phyloP scores from a whole-genome alignment of 1,140 invertebrate genomes.

The Diabrotica undecimpunctata region DNA sequence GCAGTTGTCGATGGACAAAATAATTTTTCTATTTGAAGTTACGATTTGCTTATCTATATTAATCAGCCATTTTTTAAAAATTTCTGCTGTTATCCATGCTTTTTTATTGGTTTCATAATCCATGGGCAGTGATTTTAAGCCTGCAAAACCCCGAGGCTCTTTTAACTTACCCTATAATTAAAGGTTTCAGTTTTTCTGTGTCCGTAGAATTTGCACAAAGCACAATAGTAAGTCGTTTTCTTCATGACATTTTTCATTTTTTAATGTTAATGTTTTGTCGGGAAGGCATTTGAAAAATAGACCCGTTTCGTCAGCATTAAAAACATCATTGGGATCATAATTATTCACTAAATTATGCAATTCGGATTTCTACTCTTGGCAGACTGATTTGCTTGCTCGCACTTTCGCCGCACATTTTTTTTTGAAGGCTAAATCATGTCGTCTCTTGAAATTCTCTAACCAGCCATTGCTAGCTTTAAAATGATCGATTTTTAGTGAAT shows the following conservation, averaged over 20 bases:
- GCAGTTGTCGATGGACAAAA: neutral
- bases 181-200: slow-evolving; percentile 39
- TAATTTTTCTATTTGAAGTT: neutral
- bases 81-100: neutral
- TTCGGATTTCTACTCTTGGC: slow-evolving; percentile 7
- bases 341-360: slow-evolving; percentile 8
- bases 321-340: slow-evolving; percentile 36
- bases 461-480: no score
- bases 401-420: neutral
- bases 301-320: slow-evolving; percentile 51
- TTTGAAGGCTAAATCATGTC: neutral
- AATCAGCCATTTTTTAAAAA: no score
- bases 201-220: slow-evolving; percentile 17
- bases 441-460: neutral
- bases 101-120: no score
- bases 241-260: slow-evolving; percentile 37
- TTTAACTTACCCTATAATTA: slow-evolving; percentile 1
- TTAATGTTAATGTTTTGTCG: slow-evolving; percentile 40
- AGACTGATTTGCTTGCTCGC: neutral
- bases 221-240: slow-evolving; percentile 37
- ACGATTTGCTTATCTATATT: no score
- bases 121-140: no score
- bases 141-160: no score
- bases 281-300: slow-evolving; percentile 47
- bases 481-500: no score